phyloP scores from a whole-genome alignment of 2,888 invertebrate species.

The Tetropium fuscum region DNA sequence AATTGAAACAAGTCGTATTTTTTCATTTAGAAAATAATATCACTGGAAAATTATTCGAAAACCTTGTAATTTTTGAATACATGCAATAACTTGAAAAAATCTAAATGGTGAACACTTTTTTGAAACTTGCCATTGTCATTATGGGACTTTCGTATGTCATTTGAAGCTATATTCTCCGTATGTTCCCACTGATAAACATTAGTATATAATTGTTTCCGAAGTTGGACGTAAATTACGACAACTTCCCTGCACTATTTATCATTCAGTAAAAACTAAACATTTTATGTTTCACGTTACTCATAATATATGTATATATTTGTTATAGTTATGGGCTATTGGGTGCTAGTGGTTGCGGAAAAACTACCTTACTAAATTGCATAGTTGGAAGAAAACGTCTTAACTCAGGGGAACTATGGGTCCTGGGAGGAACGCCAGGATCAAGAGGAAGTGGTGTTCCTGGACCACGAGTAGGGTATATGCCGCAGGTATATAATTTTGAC shows the following conservation, averaged over 20 bases:
- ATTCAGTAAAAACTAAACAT: background rate
- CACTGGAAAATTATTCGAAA: background rate
- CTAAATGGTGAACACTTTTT: too few relatives aligned
- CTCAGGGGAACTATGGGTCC: constrained; percentile 85
- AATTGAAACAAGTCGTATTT: background rate
- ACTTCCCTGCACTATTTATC: too few relatives aligned
- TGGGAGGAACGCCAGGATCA: constrained; percentile 86
- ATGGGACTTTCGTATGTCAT: background rate
- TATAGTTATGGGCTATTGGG: constrained; percentile 88
- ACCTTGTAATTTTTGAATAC: background rate
- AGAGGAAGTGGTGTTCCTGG: constrained; percentile 89
- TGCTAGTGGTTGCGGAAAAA: constrained; percentile 93
- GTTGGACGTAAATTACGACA: too few relatives aligned
- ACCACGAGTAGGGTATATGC: constrained; percentile 81
- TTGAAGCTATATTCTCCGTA: too few relatives aligned
- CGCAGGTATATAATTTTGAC: constrained; percentile 45
- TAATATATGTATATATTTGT: constrained; percentile 8
- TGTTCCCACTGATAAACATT: too few relatives aligned
- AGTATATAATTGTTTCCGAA: too few relatives aligned
- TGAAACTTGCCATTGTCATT: background rate
- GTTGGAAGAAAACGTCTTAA: constrained; percentile 85
- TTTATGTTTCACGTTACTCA: background rate
- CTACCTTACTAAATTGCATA: constrained; percentile 87
- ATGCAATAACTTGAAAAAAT: background rate
- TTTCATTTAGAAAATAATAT: background rate